Conservation (phyloP, 2,113 vertebrate genomes). For the Oncorhynchus clarkii region DNA sequence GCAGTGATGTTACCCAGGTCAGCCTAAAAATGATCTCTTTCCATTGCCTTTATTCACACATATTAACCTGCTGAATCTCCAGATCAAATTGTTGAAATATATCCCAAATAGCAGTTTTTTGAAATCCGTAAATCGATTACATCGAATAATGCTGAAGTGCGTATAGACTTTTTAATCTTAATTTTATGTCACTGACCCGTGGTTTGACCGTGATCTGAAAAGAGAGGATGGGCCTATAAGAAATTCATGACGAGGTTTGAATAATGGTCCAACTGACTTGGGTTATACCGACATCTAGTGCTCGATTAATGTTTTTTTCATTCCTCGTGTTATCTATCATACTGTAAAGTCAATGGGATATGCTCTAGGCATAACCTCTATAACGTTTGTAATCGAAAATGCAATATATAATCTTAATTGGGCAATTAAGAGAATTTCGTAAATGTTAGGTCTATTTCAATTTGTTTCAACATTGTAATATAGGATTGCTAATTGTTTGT, state of each 20-base stretch:
- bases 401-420: no score
- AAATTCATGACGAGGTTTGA: neutral
- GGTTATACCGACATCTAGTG: conserved; percentile 35
- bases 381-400: neutral
- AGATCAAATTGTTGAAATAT: no score
- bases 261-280: neutral
- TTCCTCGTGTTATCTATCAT: neutral
- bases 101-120: no score
- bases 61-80: no score
- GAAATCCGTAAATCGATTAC: no score
- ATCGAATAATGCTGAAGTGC: no score
- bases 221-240: neutral
- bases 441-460: no score
- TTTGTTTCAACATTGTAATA: neutral
- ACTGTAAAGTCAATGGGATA: no score
- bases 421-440: no score
- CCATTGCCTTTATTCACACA: neutral
- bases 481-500: neutral
- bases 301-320: neutral
- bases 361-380: neutral
- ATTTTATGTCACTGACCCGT: neutral
- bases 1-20: neutral
- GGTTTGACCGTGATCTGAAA: neutral
- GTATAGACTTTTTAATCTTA: neutral
- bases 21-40: neutral